These are phyloP conservation scores for Doryteuthis pealeii DNA, from an alignment of 1,140 invertebrate genomes.

Conservation along the genomic window DNA sequence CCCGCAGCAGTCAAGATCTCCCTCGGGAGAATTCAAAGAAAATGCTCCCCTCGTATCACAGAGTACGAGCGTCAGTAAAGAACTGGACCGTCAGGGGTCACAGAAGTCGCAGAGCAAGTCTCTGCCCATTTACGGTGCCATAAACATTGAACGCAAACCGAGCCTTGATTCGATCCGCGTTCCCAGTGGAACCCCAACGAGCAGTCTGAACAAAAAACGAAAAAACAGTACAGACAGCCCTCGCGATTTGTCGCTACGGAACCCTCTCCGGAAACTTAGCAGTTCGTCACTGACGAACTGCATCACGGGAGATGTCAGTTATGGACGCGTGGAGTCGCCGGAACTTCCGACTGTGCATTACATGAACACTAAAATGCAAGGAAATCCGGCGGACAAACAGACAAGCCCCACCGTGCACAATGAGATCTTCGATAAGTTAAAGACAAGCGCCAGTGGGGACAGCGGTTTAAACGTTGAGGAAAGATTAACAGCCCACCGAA, in stretches of 20 bases:
- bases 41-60: conserved; percentile 15
- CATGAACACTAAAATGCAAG: conserved; percentile 50
- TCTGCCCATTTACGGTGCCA: conserved; percentile 17
- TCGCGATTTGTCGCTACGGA: conserved; percentile 27
- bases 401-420: conserved; percentile 31
- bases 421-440: conserved; percentile 49
- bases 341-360: conserved; percentile 55
- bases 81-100: conserved; percentile 23
- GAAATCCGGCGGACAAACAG: conserved; percentile 6
- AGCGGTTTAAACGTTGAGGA: background rate
- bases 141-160: conserved; percentile 28
- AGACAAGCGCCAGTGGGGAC: conserved; percentile 10
- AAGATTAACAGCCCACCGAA: background rate
- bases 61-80: conserved; percentile 19
- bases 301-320: conserved; percentile 34
- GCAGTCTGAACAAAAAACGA: conserved; percentile 47
- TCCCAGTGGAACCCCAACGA: conserved; percentile 44
- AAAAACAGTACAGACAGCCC: conserved; percentile 45
- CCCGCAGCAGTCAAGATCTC: conserved; percentile 17
- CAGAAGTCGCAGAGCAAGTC: conserved; percentile 23
- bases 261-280: conserved; percentile 39
- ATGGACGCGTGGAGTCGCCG: conserved; percentile 39
- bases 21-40: conserved; percentile 21
- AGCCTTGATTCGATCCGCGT: conserved; percentile 32
- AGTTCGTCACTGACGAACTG: conserved; percentile 45